Evolutionary conservation across 2,888 invertebrate species (phyloP).

Genomic region (Agapetus fuscipes): DNA sequence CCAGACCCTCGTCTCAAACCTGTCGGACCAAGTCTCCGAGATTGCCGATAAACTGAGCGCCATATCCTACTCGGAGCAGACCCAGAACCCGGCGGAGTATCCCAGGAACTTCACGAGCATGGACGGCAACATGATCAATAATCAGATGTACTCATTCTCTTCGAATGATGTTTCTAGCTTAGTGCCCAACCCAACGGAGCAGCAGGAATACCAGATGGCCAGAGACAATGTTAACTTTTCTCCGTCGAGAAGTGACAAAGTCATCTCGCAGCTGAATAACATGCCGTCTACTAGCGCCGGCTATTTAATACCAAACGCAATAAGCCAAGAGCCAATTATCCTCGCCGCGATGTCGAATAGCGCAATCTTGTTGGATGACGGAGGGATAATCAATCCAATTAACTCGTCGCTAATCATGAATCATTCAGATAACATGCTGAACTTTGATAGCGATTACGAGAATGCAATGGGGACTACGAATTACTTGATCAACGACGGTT

Average conservation of each 20-base stretch:
- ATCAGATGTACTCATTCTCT: slow-evolving; percentile 38
- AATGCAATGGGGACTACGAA: slow-evolving; percentile 52
- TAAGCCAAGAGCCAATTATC: slow-evolving; percentile 47
- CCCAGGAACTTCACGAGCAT: slow-evolving; percentile 25
- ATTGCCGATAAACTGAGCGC: slow-evolving; percentile 41
- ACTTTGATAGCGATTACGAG: slow-evolving; percentile 47
- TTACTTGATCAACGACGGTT: slow-evolving; percentile 43
- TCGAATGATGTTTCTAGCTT: slow-evolving; percentile 38
- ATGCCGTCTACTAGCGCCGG: slow-evolving; percentile 55
- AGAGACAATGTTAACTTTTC: slow-evolving; percentile 25
- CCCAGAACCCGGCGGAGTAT: slow-evolving; percentile 18
- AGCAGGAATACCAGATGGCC: slow-evolving; percentile 26
- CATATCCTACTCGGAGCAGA: slow-evolving; percentile 26
- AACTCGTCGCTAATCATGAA: slow-evolving; percentile 31
- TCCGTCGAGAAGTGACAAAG: slow-evolving; percentile 33
- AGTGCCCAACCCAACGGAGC: slow-evolving; percentile 2
- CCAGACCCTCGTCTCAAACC: slow-evolving; percentile 38
- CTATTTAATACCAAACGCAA: slow-evolving; percentile 52
- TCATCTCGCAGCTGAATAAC: slow-evolving; percentile 29
- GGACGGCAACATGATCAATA: slow-evolving; percentile 20
- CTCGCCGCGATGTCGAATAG: slow-evolving; percentile 44
- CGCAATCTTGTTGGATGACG: slow-evolving; percentile 38
- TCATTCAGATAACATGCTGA: slow-evolving; percentile 27
- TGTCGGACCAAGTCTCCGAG: slow-evolving; percentile 43
- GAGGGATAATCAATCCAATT: slow-evolving; percentile 32